Evolutionary conservation across 2,113 vertebrate genomes (phyloP), one percentile per base, ranked within the genome.

Genomic region (Himantopus leucocephalus): DNA sequence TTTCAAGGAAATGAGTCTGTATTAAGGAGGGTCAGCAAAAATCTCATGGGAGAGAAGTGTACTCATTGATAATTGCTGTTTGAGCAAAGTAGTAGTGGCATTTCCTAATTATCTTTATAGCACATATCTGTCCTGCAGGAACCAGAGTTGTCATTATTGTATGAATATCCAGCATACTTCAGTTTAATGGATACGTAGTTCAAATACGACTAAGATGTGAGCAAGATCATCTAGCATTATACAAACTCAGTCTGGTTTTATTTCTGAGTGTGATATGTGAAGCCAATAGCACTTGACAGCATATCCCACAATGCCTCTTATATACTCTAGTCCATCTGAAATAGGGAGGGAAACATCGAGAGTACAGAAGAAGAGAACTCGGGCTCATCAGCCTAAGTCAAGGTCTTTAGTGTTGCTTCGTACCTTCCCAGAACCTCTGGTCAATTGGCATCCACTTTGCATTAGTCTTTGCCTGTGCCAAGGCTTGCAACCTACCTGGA

Each of bases 371-470:
- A 88, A 89, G 79, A 84, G 94, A 93, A 94, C 77, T 91, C 22
- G 2, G 58, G 29, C 63, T 96, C 75, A 88, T 95, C 83, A 86
- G 68, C 90, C 85, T 64, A 63, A 95, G 83, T 95, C 94, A 97
- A 97, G 92, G 96, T 97, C 96, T 41, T 97, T 92, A 30, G 55
- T 86, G 85, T 88, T 90, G 48, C 81, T 95, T 88, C 7, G 3
- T 96, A 97, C 91, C 85, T 95, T 97, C 89, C 60, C 58, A 88
- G 94, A 91, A 95, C 88, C 95, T 93, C 95, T 94, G 90, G 90
- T 97, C 94, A 95, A 70, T 53, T 97, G 94, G 95, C 94, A 94
- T 96, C 87, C 77, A 70, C 67, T 89, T 67, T 1, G 0, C 24
- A 17, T 95, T 75, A 90, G 91, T 59, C 10, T 2, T 94, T 92